A percentile compares a stretch with the other conserved stretches of the same genome.
phyloP scores from a whole-genome alignment of 2,113 vertebrate species.

The Acrocephalus kingi region DNA sequence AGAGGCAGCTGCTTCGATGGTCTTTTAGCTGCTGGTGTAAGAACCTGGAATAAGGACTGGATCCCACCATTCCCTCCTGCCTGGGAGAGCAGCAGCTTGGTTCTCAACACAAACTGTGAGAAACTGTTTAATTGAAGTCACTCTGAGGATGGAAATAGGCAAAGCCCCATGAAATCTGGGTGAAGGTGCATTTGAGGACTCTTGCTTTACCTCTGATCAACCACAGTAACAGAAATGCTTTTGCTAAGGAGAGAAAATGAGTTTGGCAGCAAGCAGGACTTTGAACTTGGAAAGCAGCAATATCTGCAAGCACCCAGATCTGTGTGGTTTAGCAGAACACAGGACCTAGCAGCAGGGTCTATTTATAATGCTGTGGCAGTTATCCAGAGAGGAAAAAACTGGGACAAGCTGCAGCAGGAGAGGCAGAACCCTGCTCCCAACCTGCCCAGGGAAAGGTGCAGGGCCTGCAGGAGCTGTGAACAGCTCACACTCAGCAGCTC shows the following conservation, averaged over 20 bases:
- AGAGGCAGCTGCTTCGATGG: background rate
- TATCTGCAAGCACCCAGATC: conserved; percentile 22
- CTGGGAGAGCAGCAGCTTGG: background rate
- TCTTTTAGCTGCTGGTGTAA: background rate
- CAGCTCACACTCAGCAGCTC: background rate
- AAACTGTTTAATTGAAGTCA: background rate
- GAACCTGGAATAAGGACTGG: background rate
- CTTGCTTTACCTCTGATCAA: background rate
- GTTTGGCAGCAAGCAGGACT: conserved; percentile 10
- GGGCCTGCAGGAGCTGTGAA: background rate
- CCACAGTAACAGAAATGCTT: background rate
- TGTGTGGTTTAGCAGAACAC: background rate
- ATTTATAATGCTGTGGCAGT: conserved; percentile 8
- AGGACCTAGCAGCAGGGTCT: background rate
- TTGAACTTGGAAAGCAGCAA: background rate
- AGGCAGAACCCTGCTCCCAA: background rate
- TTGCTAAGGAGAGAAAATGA: background rate
- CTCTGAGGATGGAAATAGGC: background rate
- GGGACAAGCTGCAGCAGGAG: conserved; percentile 15
- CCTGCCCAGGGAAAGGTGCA: background rate
- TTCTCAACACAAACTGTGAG: background rate
- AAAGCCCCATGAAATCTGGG: background rate
- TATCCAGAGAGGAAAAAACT: background rate
- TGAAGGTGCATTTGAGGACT: conserved; percentile 36
- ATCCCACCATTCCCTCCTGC: background rate